Evolutionary conservation across 1,140 invertebrate genomes (phyloP).

Genomic region (Rhizoglyphus robini): DNA sequence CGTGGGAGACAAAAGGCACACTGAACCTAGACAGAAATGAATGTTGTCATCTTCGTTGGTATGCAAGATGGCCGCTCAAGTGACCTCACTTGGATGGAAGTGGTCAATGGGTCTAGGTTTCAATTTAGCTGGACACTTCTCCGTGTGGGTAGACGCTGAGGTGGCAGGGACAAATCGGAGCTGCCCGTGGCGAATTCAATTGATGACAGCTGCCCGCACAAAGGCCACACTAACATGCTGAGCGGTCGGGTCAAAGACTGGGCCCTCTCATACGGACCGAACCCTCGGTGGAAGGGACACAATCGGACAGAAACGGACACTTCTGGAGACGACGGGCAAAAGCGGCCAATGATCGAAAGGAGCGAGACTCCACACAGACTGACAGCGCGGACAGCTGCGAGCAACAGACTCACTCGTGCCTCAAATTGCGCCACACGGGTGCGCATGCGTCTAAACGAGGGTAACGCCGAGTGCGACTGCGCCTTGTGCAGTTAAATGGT

Average conservation of each 20-base stretch:
- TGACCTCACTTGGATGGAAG: not conserved
- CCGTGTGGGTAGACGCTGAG: too few relatives aligned
- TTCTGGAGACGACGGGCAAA: not conserved
- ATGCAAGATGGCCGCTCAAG: not conserved
- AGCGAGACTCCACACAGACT: not conserved
- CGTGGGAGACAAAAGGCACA: not conserved
- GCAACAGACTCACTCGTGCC: not conserved
- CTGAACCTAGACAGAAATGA: too few relatives aligned
- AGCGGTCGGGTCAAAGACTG: not conserved
- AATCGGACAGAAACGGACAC: slow-evolving; percentile 1
- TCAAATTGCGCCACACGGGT: not conserved
- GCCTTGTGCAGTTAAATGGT: not conserved
- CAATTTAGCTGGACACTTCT: too few relatives aligned
- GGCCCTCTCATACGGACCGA: not conserved
- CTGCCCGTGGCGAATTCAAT: not conserved
- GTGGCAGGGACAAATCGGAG: not conserved
- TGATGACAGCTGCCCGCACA: slow-evolving; percentile 8
- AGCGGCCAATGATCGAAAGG: too few relatives aligned
- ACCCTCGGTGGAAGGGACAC: not conserved
- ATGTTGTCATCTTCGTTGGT: not conserved
- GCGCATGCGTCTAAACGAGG: not conserved
- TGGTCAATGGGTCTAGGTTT: too few relatives aligned
- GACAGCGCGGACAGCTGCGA: not conserved
- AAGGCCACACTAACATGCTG: not conserved
- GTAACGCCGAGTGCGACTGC: not conserved